These are phyloP conservation scores for Ctenosaura bakeri DNA, from an alignment of 2,797 vertebrate genomes.

Conservation along the genomic window DNA sequence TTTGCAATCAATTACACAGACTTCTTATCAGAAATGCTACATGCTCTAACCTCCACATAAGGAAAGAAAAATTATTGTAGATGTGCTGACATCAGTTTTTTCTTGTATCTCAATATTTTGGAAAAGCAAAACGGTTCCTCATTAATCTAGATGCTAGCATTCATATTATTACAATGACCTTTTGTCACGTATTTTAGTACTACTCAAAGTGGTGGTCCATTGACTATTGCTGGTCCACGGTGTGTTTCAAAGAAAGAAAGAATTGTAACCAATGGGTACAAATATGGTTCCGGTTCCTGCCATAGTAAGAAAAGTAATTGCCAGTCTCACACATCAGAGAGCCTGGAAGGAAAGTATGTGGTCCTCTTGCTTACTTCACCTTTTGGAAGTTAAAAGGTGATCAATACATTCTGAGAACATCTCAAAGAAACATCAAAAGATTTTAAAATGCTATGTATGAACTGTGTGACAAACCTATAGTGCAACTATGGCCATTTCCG, in stretches of 20 bases:
- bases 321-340: no score
- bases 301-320: no score
- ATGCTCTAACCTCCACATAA: neutral
- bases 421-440: no score
- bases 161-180: neutral
- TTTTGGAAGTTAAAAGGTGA: neutral
- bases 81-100: no score
- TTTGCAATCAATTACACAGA: slow-evolving; percentile 14
- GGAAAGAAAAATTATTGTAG: neutral
- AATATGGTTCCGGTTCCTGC: no score
- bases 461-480: neutral
- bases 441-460: neutral
- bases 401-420: neutral
- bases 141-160: neutral
- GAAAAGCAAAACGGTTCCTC: neutral
- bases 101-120: neutral
- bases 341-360: neutral
- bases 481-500: neutral
- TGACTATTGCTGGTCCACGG: no score
- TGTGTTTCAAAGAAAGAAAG: no score
- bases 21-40: slow-evolving; percentile 21
- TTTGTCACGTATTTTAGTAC: neutral
- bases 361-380: neutral
- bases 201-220: no score
- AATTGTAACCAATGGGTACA: no score